Evolutionary conservation across 2,797 vertebrate genomes (phyloP), one percentile per base, ranked within the genome.

Genomic region (Lophotriccus pileatus): DNA sequence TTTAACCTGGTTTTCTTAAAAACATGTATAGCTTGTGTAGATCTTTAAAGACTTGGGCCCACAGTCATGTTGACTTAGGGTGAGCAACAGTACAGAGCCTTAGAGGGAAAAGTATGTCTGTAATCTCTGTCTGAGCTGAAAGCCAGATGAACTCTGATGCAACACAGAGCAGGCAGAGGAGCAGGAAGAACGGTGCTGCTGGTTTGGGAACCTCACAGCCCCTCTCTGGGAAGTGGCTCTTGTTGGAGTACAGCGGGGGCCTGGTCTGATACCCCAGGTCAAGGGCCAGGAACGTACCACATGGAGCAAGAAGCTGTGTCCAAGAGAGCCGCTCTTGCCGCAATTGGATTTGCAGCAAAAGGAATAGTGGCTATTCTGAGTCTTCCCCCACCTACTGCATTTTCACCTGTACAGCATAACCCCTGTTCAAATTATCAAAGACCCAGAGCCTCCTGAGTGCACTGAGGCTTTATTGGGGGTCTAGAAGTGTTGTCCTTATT

Each of bases 301-400:
- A 1, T 0, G 4, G 27, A 69, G 21, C 53, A 34, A 32, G 60
- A 28, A 50, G 52, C 49, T 0, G 0, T 32, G n/a, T 75, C 66
- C 6, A 2, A 53, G 47, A 1, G 6, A 79, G 75, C 24, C 0
- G 0, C 25, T 5, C 4, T 24, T 69, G 63, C 43, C 27, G 5
- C 55, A 50, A 3, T 12, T 24, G n/a, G 16, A 34, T 86, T 66
- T 73, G 43, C 59, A 62, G 74, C 15, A 53, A 25, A 4, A 37
- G 53, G 25, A 47, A 7, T 5, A 15, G 43, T 16, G 46, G 34
- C 49, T 64, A 64, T 28, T 10, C 34, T 27, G 46, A 68, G 25
- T 28, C 43, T 59, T 67, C 15, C 4, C 4, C 5, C 30, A 12
- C 14, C 59, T 30, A 23, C 20, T 39, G 9, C n/a, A 37, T 53